A percentile compares a stretch with the other conserved stretches of the same genome.
Evolutionary conservation across 2,888 invertebrate genomes (phyloP).

Genomic region (Andrena haemorrhoa): DNA sequence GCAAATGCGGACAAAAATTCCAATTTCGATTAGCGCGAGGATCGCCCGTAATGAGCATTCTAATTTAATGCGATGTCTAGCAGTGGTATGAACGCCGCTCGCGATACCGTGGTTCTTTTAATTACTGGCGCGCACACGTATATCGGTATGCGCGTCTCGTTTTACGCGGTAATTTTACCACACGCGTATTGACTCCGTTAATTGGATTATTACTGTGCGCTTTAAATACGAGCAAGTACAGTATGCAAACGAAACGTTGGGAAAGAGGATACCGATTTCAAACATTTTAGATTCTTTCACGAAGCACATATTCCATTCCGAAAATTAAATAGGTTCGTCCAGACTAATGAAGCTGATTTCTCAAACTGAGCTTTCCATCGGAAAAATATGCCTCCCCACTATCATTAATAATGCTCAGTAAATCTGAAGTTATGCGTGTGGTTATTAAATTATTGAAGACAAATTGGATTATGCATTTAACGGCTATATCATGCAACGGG

Average conservation of each 20-base stretch:
- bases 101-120: conserved; percentile 9
- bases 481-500: background rate
- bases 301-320: too few relatives aligned
- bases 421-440: too few relatives aligned
- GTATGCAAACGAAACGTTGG: background rate
- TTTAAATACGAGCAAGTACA: background rate
- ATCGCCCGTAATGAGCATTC: background rate
- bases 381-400: too few relatives aligned
- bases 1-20: background rate
- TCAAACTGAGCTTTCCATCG: too few relatives aligned
- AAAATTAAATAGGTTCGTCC: too few relatives aligned
- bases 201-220: background rate
- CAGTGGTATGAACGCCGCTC: conserved; percentile 1
- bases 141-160: background rate
- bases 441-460: too few relatives aligned
- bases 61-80: background rate
- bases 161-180: conserved; percentile 9
- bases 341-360: too few relatives aligned
- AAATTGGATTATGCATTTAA: background rate
- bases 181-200: conserved; percentile 23
- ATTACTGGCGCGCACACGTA: conserved; percentile 14
- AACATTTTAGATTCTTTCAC: too few relatives aligned
- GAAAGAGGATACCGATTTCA: background rate
- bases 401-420: too few relatives aligned
- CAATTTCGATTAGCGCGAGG: background rate